phyloP scores from a whole-genome alignment of 2,888 invertebrate species.

The Drosophila yooni region DNA sequence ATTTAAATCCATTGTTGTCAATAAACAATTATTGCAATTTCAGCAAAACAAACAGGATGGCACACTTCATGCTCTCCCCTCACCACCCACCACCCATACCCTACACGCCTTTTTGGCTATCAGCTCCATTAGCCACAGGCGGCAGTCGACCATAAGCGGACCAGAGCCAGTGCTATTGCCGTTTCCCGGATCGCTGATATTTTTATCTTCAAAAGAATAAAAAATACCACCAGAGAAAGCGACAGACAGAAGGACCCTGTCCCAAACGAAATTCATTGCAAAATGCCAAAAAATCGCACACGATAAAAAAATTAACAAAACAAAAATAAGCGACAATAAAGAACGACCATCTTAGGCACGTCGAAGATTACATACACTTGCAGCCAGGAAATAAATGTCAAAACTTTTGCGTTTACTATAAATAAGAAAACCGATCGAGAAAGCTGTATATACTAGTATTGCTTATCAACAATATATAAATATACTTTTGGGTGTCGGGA shows the following conservation, averaged over 20 bases:
- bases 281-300: conserved; percentile 66
- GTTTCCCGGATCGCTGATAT: conserved; percentile 65
- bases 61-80: not conserved
- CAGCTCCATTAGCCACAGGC: conserved; percentile 71
- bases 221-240: conserved; percentile 64
- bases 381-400: not conserved
- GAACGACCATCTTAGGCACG: not conserved
- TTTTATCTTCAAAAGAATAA: conserved; percentile 78
- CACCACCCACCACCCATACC: not conserved
- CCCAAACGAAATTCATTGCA: conserved; percentile 69
- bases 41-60: conserved; percentile 47
- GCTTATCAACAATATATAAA: not conserved
- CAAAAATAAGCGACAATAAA: not conserved
- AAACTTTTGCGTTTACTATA: not conserved
- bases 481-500: not conserved
- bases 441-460: not conserved
- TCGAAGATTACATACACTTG: not conserved
- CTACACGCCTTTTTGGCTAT: conserved; percentile 24
- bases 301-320: conserved; percentile 20
- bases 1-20: conserved; percentile 78
- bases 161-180: conserved; percentile 28
- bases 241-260: conserved; percentile 23
- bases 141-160: conserved; percentile 46
- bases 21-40: conserved; percentile 77
- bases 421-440: not conserved